phyloP scores from a whole-genome alignment of 2,888 invertebrate species.

The Dione juno region DNA sequence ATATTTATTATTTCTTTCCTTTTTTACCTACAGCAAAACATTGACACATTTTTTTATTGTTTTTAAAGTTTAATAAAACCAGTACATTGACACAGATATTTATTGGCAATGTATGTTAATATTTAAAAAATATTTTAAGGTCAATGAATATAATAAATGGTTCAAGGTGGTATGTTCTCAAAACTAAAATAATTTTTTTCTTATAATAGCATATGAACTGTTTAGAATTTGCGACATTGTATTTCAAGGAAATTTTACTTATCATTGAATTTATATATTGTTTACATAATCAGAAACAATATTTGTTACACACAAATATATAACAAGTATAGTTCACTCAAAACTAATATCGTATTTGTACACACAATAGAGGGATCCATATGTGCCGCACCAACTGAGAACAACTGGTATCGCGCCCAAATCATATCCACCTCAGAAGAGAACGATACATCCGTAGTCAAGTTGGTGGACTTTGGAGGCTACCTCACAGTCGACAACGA shows the following conservation, averaged over 20 bases:
- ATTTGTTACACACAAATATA: too few relatives aligned
- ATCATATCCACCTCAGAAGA: slow-evolving; percentile 88
- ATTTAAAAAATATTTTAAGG: slow-evolving; percentile 5
- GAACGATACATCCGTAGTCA: slow-evolving; percentile 89
- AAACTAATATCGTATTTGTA: background rate
- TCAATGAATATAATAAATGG: slow-evolving; percentile 11
- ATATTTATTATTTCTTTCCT: background rate
- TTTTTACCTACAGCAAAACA: background rate
- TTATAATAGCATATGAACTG: too few relatives aligned
- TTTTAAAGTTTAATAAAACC: background rate
- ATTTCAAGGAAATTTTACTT: too few relatives aligned
- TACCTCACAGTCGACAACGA: slow-evolving; percentile 90
- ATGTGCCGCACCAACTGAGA: slow-evolving; percentile 92
- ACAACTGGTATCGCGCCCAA: slow-evolving; percentile 95
- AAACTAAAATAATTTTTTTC: background rate
- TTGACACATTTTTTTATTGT: slow-evolving; percentile 6
- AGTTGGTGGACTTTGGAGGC: slow-evolving; percentile 97
- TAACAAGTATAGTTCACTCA: too few relatives aligned
- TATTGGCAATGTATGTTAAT: slow-evolving; percentile 17
- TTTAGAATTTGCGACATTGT: too few relatives aligned
- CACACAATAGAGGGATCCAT: slow-evolving; percentile 88
- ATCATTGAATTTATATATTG: too few relatives aligned
- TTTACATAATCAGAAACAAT: too few relatives aligned
- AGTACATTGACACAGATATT: slow-evolving; percentile 14
- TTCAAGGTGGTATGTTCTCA: slow-evolving; percentile 8